Evolutionary conservation across 2,113 vertebrate species (phyloP).

Genomic region (Tragelaphus buxtoni): DNA sequence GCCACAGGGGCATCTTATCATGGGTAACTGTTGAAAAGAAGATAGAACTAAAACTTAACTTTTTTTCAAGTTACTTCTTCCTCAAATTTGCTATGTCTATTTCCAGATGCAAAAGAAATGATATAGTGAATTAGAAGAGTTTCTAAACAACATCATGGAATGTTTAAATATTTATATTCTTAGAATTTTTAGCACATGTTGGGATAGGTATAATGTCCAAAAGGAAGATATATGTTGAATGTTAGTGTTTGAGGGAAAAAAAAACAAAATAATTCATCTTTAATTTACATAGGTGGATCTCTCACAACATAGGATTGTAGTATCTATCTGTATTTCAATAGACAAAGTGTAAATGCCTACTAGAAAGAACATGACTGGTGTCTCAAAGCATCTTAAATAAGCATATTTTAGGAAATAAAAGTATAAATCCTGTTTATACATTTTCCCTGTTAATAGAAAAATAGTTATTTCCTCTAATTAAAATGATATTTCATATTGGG

Average conservation of each 20-base stretch:
- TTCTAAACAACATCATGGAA: not conserved
- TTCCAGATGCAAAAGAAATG: not conserved
- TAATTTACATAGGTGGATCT: not conserved
- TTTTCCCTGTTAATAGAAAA: not conserved
- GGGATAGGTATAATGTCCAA: not conserved
- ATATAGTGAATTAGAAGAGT: not conserved
- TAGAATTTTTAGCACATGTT: not conserved
- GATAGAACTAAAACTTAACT: not conserved
- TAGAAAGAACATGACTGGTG: not conserved
- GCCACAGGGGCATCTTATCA: rapidly evolving
- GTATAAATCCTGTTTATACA: not conserved
- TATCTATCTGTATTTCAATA: not conserved
- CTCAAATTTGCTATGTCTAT: not conserved
- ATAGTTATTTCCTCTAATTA: not conserved
- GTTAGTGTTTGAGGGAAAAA: not conserved
- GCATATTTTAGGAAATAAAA: not conserved
- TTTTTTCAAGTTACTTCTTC: not conserved
- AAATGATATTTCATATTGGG: not conserved
- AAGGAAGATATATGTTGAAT: not conserved
- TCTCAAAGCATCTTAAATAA: not conserved
- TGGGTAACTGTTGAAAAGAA: not conserved
- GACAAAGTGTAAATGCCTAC: not conserved
- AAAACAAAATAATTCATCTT: not conserved
- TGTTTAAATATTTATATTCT: not conserved
- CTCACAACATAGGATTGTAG: not conserved